Evolutionary conservation across 2,113 vertebrate genomes (phyloP), one percentile per base, ranked within the genome.

Genomic region (Muntiacus reevesi): DNA sequence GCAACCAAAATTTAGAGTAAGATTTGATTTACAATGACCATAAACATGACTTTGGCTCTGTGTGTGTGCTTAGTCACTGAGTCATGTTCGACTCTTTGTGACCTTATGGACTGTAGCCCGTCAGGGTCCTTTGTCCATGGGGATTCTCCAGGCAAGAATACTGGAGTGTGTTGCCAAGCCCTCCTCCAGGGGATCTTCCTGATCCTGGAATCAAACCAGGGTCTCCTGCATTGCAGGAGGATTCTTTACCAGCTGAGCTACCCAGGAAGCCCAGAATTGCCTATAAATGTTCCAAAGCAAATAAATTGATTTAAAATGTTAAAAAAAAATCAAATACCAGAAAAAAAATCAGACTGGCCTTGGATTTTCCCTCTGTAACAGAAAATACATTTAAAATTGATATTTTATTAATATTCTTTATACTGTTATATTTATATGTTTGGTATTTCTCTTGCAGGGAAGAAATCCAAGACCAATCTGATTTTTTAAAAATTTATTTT

Each of bases 41-140:
- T 71, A 96, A 96, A 55, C 17, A 86, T 52, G 86, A 71, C 21
- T 92, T 95, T 92, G 74, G 33, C 28, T 92, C 50, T 45, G 36
- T 71, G 33, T 67, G 67, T 71, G 67, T 71, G 19, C 5, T 71
- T 23, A 40, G 67, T 23, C 5, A 11, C 67, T 71, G 19, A 71
- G n/a, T 71, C 1, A 2, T 71, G n/a, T 12, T 5, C 5, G 0
- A 71, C 67, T 71, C 67, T 71, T 40, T 71, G n/a, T 5, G 0
- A 71, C 67, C 67, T 21, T 23, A 23, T 23, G n/a, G 19, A 36
- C 67, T 23, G 64, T 11, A 40, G n/a, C 67, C 67, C 5, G 0
- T 19, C 19, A 2, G 19, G 67, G 19, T 74, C 67, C 67, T 40
- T 19, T 40, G n/a, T 23, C 19, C 19, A 13, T 23, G n/a, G n/a